Percentiles rank a stretch among this genome's conserved stretches.
Evolutionary conservation across 2,888 invertebrate species (phyloP).

Genomic region (Cephalotes varians): DNA sequence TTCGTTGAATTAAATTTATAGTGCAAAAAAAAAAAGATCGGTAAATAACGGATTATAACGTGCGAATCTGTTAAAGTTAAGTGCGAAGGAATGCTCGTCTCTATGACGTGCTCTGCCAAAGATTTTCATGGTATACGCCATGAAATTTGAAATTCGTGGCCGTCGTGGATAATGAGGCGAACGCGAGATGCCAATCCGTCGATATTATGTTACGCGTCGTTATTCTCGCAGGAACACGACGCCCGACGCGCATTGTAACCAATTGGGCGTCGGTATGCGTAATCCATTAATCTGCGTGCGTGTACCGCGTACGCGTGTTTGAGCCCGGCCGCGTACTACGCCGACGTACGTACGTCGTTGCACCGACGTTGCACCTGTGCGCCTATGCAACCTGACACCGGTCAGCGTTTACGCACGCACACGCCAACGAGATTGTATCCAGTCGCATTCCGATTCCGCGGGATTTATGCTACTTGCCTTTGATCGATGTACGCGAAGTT

Average conservation of each 20-base stretch:
- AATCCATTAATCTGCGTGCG: constrained; percentile 69
- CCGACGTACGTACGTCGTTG: constrained; percentile 33
- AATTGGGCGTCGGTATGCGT: constrained; percentile 58
- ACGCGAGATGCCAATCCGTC: constrained; percentile 76
- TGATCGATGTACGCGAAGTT: constrained; percentile 26
- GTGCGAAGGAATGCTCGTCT: background rate
- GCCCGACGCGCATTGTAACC: constrained; percentile 71
- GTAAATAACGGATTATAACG: background rate
- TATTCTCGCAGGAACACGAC: constrained; percentile 68
- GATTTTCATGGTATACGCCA: background rate
- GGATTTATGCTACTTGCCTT: constrained; percentile 66
- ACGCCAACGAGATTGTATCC: constrained; percentile 40
- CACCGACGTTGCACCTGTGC: constrained; percentile 66
- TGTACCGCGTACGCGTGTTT: constrained; percentile 30
- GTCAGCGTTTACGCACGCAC: constrained; percentile 55
- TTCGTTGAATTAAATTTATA: background rate
- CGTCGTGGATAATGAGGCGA: constrained; percentile 67
- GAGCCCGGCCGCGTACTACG: constrained; percentile 2
- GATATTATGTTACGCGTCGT: constrained; percentile 76
- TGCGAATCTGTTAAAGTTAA: background rate
- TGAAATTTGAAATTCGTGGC: constrained; percentile 61
- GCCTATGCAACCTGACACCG: constrained; percentile 56
- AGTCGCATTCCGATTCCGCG: constrained; percentile 52
- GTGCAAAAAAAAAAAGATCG: background rate
- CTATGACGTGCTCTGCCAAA: background rate